Conservation (phyloP, 2,888 invertebrate genomes). For the Synanthedon myopaeformis region DNA sequence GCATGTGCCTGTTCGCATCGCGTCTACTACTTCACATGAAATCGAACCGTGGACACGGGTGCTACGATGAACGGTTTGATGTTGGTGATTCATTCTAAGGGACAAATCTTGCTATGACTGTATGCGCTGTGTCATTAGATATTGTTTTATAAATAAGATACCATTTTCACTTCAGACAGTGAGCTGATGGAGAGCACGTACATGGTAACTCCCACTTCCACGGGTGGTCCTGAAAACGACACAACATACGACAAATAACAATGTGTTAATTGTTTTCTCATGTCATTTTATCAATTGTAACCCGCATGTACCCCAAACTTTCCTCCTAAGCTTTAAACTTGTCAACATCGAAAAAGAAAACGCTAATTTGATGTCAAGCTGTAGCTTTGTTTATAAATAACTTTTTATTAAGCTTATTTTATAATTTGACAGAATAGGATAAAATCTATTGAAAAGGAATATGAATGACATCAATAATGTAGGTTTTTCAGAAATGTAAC, state of each 20-base stretch:
- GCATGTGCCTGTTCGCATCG: constrained; percentile 17
- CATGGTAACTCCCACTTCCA: constrained; percentile 85
- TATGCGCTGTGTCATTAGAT: constrained; percentile 59
- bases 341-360: too few relatives aligned
- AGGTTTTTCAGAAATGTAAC: too few relatives aligned
- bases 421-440: too few relatives aligned
- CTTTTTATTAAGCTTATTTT: too few relatives aligned
- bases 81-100: constrained; percentile 61
- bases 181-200: constrained; percentile 86
- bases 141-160: constrained; percentile 53
- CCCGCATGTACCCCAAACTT: too few relatives aligned
- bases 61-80: constrained; percentile 66
- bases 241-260: constrained; percentile 1
- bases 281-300: not conserved
- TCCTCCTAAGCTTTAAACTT: too few relatives aligned
- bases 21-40: constrained; percentile 28
- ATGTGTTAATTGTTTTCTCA: not conserved
- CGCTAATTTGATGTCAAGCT: too few relatives aligned
- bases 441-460: too few relatives aligned
- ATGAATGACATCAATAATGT: too few relatives aligned
- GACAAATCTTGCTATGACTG: constrained; percentile 46
- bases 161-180: constrained; percentile 87
- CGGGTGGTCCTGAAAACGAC: constrained; percentile 76
- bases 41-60: constrained; percentile 67
- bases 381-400: too few relatives aligned